Base-by-base conservation (phyloP, 2,113 vertebrate genomes). In the Apodemus speciosus region DNA sequence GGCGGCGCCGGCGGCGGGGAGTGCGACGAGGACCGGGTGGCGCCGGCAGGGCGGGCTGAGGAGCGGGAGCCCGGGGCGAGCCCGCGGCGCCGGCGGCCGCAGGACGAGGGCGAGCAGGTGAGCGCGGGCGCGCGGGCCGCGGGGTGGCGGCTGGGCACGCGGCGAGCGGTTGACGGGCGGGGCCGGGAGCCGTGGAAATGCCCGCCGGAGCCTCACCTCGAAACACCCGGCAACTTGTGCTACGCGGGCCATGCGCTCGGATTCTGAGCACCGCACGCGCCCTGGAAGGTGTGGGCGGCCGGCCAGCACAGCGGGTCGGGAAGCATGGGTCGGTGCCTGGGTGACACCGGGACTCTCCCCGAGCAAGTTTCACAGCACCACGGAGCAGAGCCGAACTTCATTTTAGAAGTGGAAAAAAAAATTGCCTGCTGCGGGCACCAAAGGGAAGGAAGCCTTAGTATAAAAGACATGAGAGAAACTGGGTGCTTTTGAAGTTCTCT, bases 11-110 rank as follows among this genome's bases (percentile, higher is more conserved):
- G 94, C 88, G 95, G 95, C 62, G 76, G 88, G 72, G 97, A 88
- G 49, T 77, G 51, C 84, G 90, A 96, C 83, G 97, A 96, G 89
- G 93, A 97, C 92, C 21, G 79, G 40, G 89, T 85, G 93, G 75
- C 88, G 83, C 53, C n/a, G 90, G 79, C 84, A 8, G 77, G n/a
- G 53, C 77, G 21, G 35, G 77, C 6, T 23, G 79, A 60, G 10
- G 81, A 62, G 93, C 89, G 14, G 86, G 93, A 90, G 64, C 53
- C 81, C 49, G 73, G 43, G 64, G 72, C 79, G n/a, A 90, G 81
- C 72, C 85, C 80, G 69, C 76, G 83, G 79, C 92, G 86, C 69
- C 46, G 89, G 96, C 91, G 25, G 68, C 72, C 88, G 69, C 92
- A 5, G 76, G 93, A 64, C 90, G 81, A 76, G 30, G 51, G 23